These are phyloP conservation scores for Eulemur mongoz DNA, from an alignment of 2,797 vertebrate genomes.

Conservation along the genomic window DNA sequence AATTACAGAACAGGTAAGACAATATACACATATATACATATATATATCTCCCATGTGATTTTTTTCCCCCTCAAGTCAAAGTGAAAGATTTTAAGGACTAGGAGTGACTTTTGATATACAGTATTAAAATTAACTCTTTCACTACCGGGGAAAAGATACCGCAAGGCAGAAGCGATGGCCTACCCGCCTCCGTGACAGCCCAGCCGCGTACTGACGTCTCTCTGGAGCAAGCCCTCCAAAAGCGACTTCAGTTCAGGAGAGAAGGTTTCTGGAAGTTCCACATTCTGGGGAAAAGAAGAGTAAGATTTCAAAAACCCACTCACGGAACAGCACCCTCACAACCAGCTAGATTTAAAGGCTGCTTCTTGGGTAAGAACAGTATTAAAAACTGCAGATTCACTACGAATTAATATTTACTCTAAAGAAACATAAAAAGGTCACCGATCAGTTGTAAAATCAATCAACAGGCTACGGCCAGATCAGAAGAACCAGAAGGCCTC, in stretches of 20 bases:
- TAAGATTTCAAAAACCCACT: accelerated
- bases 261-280: conserved; percentile 96
- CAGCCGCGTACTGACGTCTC: conserved; percentile 93
- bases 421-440: not conserved
- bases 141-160: not conserved
- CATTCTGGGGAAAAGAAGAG: conserved; percentile 86
- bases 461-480: not conserved
- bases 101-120: not conserved
- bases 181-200: conserved; percentile 95
- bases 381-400: not conserved
- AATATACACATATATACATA: not conserved
- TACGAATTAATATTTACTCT: not conserved
- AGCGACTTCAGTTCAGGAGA: conserved; percentile 94
- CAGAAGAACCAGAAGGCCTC: accelerated
- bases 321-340: not conserved
- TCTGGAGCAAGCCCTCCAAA: conserved; percentile 94
- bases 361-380: not conserved
- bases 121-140: not conserved
- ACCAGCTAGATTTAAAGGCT: not conserved
- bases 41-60: not conserved
- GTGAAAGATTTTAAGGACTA: not conserved
- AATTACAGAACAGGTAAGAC: not conserved
- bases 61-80: accelerated
- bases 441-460: not conserved
- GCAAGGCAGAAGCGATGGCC: not conserved